Percentiles rank a stretch among this genome's conserved stretches.
These are phyloP conservation scores for Cephus cinctus DNA, from an alignment of 1,140 invertebrate genomes.

Conservation along the genomic window DNA sequence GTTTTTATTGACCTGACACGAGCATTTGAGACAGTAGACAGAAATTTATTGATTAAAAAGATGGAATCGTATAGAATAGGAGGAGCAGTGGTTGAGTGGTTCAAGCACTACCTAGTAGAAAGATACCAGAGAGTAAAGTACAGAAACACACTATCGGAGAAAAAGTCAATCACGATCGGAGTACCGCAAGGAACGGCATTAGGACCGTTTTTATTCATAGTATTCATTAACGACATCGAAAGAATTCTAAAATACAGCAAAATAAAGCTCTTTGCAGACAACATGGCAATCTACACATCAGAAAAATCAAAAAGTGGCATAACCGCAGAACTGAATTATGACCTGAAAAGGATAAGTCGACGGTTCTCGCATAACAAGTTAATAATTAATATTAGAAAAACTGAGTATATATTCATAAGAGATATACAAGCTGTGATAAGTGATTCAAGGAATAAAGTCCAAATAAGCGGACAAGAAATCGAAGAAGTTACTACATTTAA, in stretches of 20 bases:
- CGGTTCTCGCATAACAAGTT: neutral
- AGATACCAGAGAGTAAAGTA: conserved; percentile 2
- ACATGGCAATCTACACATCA: no score
- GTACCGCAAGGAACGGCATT: no score
- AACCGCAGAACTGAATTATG: neutral
- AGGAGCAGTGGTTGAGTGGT: neutral
- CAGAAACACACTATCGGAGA: neutral
- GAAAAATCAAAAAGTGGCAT: neutral
- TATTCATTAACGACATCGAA: no score
- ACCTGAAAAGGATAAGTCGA: neutral
- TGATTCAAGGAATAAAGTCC: neutral
- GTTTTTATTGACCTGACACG: neutral
- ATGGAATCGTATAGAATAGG: neutral
- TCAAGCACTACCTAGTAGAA: conserved; percentile 2
- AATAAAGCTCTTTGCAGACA: no score
- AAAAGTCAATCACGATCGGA: no score
- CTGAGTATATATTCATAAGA: neutral
- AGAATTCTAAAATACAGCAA: no score
- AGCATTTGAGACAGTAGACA: no score
- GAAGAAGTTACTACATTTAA: neutral
- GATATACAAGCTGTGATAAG: neutral
- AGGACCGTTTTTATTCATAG: no score
- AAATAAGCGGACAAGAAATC: neutral
- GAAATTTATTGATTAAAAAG: neutral
- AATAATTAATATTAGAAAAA: neutral